These are phyloP conservation scores for Micrastur ruficollis DNA, from an alignment of 2,797 vertebrate species.

Conservation along the genomic window DNA sequence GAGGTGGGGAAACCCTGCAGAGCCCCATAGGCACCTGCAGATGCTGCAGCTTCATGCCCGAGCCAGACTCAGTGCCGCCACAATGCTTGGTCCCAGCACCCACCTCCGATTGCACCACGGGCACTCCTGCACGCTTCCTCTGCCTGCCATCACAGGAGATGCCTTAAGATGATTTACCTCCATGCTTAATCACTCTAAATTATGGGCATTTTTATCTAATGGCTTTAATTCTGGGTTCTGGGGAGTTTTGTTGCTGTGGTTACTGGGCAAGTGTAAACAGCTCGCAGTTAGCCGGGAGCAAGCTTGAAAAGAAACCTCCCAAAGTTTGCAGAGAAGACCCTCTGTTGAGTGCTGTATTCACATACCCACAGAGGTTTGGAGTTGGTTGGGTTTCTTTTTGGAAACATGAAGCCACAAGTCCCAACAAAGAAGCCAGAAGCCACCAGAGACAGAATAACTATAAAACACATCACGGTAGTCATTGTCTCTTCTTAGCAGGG, in stretches of 20 bases:
- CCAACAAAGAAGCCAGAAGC: neutral
- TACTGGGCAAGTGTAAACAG: constrained; percentile 41
- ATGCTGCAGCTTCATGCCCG: neutral
- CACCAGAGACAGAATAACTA: neutral
- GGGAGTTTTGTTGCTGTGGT: constrained; percentile 47
- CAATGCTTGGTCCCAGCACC: neutral
- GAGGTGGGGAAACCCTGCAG: neutral
- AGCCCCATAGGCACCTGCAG: neutral
- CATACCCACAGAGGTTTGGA: neutral
- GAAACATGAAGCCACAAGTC: neutral
- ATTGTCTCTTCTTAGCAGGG: accelerated
- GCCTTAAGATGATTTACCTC: neutral
- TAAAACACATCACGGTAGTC: neutral
- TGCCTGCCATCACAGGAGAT: neutral
- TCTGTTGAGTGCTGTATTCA: accelerated
- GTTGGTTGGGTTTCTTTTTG: too few species aligned
- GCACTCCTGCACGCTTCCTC: neutral
- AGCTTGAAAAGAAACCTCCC: constrained; percentile 18
- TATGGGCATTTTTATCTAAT: constrained; percentile 28
- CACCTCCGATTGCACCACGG: accelerated
- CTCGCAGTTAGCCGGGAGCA: neutral
- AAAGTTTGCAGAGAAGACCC: neutral
- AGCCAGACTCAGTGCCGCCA: neutral
- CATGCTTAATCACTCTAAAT: neutral
- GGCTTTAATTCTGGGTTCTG: constrained; percentile 27